Base-by-base conservation (phyloP, 2,888 invertebrate genomes). In the Polymixis flavicincta region DNA sequence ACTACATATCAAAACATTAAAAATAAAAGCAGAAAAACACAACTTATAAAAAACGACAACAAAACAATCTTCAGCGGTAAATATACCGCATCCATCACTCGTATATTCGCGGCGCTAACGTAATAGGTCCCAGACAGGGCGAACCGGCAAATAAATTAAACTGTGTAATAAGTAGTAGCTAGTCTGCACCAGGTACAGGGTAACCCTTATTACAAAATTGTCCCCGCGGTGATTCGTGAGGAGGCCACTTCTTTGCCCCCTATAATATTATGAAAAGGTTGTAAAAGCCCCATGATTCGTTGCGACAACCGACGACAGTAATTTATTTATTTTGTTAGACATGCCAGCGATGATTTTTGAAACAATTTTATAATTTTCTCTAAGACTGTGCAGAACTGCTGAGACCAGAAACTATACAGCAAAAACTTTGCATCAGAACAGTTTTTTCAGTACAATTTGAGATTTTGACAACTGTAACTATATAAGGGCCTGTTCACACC, bases 131-230 rank as follows among this genome's bases (percentile, higher is more conserved):
- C 92, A 92, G 92, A 90, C 92, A 90, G 91, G 88, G 90, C 89
- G 85, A 92, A 92, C 92, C 92, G 91, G 89, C 92, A 93, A 94
- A 94, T 95, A 94, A 94, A 94, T 95, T 95, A 94, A 94, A 93
- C 92, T 90, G 91, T 89, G 93, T 93, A 94, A 91, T 94, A 94
- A 94, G 93, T 91, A 92, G 93, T 89, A 80, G 87, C 89, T 87
- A 85, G 87, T 86, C 91, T 91, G 94, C 94, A 92, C 94, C 88
- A 87, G 88, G 87, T 72, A 87, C 88, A 42, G 93, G 88, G 89
- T 89, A 89, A 85, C 92, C 93, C 94, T 95, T 93, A 93, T 94
- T 95, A 93, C 94, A 89, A 92, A 94, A 93, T 93, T 94, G 94
- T 93, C 94, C 92, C 93, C 85, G 91, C 85, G 87, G 88, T 89